Evolutionary conservation across 2,797 vertebrate genomes (phyloP).

Genomic region (Serranus cabrilla): DNA sequence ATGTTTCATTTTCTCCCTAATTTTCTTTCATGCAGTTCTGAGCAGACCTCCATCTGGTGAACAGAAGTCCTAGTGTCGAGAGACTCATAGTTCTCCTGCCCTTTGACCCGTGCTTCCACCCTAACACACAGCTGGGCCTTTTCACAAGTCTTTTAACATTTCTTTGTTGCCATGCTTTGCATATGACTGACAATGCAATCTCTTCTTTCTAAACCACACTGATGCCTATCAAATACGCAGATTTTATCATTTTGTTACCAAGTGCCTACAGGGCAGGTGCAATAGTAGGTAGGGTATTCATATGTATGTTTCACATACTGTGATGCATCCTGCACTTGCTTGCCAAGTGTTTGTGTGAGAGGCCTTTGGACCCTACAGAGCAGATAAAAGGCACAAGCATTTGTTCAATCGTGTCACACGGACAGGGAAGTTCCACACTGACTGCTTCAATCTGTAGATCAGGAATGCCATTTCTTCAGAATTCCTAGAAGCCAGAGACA

Average conservation of each 20-base stretch:
- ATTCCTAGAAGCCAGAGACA: slow-evolving; percentile 45
- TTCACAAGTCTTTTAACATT: slow-evolving; percentile 34
- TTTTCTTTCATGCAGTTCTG: background rate
- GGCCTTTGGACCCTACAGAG: slow-evolving; percentile 81
- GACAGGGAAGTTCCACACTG: slow-evolving; percentile 29
- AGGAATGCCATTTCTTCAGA: slow-evolving; percentile 16
- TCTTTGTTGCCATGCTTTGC: slow-evolving; percentile 9
- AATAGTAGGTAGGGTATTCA: slow-evolving; percentile 25
- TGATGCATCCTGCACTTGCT: slow-evolving; percentile 20
- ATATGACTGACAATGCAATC: slow-evolving; percentile 18
- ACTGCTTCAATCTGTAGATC: slow-evolving; percentile 31
- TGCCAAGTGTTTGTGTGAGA: slow-evolving; percentile 49
- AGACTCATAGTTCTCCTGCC: slow-evolving; percentile 40
- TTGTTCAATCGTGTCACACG: slow-evolving; percentile 40
- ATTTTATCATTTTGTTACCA: slow-evolving; percentile 2
- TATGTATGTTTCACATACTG: slow-evolving; percentile 15
- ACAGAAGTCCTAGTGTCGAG: slow-evolving; percentile 27
- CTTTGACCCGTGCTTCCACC: slow-evolving; percentile 56
- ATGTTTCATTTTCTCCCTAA: slow-evolving; percentile 6
- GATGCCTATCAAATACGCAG: background rate
- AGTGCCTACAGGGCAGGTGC: slow-evolving; percentile 9
- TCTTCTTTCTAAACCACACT: slow-evolving; percentile 9
- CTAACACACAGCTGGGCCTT: slow-evolving; percentile 51
- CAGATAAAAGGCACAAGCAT: slow-evolving; percentile 74
- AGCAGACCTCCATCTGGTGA: slow-evolving; percentile 15